A percentile compares a stretch with the other conserved stretches of the same genome.
Evolutionary conservation across 92 coral and sea anemone genomes (phyloP).

Genomic region (Palythoa grandiflora): DNA sequence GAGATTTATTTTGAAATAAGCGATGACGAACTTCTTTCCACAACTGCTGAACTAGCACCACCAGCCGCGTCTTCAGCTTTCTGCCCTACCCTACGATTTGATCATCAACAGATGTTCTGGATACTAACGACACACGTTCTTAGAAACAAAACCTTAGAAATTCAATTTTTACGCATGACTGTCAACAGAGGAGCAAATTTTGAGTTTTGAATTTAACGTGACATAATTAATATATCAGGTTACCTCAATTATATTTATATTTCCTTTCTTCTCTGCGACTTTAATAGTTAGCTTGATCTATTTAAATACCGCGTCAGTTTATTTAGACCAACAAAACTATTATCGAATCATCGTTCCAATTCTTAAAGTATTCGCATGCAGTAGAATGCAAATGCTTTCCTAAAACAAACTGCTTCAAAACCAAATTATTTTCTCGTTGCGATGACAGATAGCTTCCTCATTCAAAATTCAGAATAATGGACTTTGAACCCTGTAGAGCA

Average conservation of each 20-base stretch:
- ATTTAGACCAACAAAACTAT: neutral
- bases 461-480: neutral
- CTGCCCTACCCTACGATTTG: conserved; percentile 41
- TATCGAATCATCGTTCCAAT: too few relatives aligned
- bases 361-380: neutral
- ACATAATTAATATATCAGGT: neutral
- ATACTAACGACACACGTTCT: neutral
- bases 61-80: neutral
- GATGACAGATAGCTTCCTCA: neutral
- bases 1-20: neutral
- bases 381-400: neutral
- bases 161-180: neutral
- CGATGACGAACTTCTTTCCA: conserved; percentile 30
- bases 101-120: conserved; percentile 26
- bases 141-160: neutral
- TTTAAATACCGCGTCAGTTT: too few relatives aligned
- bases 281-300: too few relatives aligned
- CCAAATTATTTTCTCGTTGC: neutral
- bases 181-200: neutral
- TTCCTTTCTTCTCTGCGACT: neutral
- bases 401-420: neutral
- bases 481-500: neutral
- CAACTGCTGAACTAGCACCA: neutral
- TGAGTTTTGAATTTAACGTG: neutral
- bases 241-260: too few relatives aligned